phyloP scores from a whole-genome alignment of 2,113 vertebrate species.

The Brachyhypopomus occidentalis region DNA sequence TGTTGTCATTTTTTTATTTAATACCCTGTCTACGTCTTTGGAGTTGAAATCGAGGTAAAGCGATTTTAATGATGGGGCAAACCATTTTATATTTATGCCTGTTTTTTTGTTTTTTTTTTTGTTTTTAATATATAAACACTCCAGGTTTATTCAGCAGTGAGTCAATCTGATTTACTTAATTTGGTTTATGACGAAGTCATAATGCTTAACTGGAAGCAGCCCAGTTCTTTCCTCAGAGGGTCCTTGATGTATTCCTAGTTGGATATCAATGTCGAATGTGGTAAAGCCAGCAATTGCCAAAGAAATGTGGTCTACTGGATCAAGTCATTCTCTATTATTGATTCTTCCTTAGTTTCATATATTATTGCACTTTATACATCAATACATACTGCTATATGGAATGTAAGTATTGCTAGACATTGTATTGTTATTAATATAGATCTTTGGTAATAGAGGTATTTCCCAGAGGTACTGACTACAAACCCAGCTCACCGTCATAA shows the following conservation, averaged over 20 bases:
- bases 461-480: slow-evolving; percentile 25
- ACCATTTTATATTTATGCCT: slow-evolving; percentile 30
- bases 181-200: neutral
- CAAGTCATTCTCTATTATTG: neutral
- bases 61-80: neutral
- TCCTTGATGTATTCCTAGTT: neutral
- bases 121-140: neutral
- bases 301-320: neutral
- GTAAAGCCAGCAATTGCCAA: slow-evolving; percentile 25
- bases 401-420: slow-evolving; percentile 35
- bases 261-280: slow-evolving; percentile 25
- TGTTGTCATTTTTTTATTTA: slow-evolving; percentile 15
- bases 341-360: slow-evolving; percentile 17
- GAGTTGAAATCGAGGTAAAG: slow-evolving; percentile 8
- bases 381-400: slow-evolving; percentile 29
- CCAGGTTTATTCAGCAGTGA: slow-evolving; percentile 6
- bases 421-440: slow-evolving; percentile 3
- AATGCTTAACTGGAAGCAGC: neutral
- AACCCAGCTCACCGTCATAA: neutral
- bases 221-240: slow-evolving; percentile 13
- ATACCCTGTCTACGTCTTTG: slow-evolving; percentile 6
- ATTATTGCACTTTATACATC: slow-evolving; percentile 53
- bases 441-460: neutral
- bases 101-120: slow-evolving; percentile 18
- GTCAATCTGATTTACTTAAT: neutral